Evolutionary conservation across 2,888 invertebrate genomes (phyloP), one percentile per base, ranked within the genome.

Genomic region (Chalcosyrphus nemorum): DNA sequence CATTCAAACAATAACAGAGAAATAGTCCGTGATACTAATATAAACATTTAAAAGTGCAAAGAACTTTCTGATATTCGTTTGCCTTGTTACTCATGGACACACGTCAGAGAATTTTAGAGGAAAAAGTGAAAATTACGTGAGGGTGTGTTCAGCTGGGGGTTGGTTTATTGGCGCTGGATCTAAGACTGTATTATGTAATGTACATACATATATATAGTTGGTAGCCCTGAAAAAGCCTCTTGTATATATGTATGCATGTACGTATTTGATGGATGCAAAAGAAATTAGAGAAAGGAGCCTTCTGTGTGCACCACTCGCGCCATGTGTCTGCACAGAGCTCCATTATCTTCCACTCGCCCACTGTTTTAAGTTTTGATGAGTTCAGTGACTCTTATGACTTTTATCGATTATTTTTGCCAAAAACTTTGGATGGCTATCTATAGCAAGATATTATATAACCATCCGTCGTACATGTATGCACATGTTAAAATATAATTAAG

Each of bases 181-280:
- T 24, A 24, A 7, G n/a, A 47, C 2, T 50, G 13, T 47, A 59
- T 80, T 80, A 80, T 74, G 43, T 74, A 80, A 80, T n/a, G n/a
- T n/a, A n/a, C n/a, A n/a, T n/a, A 45, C 19, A 59, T 24, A 38
- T 29, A 41, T 38, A 13, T 0, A 6, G 71, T 71, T 57, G 57
- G 45, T 32, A 71, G 38, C 57, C 47, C 38, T 47, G 54, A 43
- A 27, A 38, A 4, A 17, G 45, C 3, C 19, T 17, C 27, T 43
- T 56, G 21, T 29, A 19, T 13, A 11, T 38, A 5, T 13, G 5
- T 38, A n/a, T 35, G n/a, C n/a, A n/a, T n/a, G n/a, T n/a, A n/a
- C n/a, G n/a, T n/a, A n/a, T n/a, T n/a, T n/a, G n/a, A n/a, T 13
- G 15, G 9, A 24, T 19, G 4, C 6, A 38, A 35, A 24, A 4